These are phyloP conservation scores for Glaucidium brasilianum DNA, from an alignment of 2,113 vertebrate genomes.

Conservation along the genomic window DNA sequence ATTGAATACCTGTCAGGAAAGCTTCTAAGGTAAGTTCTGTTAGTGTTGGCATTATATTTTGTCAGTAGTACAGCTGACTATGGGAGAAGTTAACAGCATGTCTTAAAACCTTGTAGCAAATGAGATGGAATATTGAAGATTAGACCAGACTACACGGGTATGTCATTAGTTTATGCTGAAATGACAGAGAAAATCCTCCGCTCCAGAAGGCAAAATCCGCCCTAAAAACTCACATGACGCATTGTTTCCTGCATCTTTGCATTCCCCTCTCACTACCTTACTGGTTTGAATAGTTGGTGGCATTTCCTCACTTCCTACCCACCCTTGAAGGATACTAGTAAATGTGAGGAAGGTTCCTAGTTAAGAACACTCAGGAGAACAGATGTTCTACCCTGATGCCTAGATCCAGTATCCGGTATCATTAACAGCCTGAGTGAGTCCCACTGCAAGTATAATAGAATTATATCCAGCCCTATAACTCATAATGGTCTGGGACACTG, in stretches of 20 bases:
- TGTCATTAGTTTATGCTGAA: background rate
- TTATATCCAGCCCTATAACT: background rate
- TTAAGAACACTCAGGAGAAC: background rate
- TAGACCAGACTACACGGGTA: background rate
- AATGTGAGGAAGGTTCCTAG: background rate
- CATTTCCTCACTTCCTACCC: background rate
- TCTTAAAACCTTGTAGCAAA: background rate
- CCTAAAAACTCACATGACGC: background rate
- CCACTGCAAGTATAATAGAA: background rate
- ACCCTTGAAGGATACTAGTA: background rate
- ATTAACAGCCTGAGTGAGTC: background rate
- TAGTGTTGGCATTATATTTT: background rate
- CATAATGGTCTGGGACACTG: background rate
- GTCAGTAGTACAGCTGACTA: background rate
- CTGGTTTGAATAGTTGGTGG: background rate
- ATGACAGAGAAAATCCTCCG: background rate
- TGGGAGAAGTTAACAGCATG: background rate
- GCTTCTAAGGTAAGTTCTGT: background rate
- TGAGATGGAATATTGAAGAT: background rate
- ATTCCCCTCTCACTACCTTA: background rate
- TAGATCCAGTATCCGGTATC: background rate
- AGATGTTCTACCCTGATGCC: background rate
- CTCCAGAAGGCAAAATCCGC: background rate
- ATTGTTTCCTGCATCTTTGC: background rate
- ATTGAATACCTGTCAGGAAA: background rate